Evolutionary conservation across 2,888 invertebrate genomes (phyloP).

Genomic region (Eilema depressum): DNA sequence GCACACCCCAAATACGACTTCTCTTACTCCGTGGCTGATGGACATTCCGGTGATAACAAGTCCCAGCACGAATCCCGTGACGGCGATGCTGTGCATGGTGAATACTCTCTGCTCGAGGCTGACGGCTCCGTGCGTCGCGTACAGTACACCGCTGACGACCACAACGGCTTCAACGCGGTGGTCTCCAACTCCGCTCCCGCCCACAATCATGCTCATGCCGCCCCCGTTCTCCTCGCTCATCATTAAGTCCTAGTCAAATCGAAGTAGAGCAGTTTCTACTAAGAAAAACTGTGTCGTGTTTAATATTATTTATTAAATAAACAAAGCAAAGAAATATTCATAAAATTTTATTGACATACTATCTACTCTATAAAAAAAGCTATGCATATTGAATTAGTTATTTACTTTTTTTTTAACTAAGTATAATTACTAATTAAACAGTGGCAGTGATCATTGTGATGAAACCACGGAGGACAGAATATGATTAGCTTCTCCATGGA

Average conservation of each 20-base stretch:
- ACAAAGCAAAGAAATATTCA: slow-evolving; percentile 9
- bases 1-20: slow-evolving; percentile 86
- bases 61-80: slow-evolving; percentile 86
- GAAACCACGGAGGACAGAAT: too few species aligned
- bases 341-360: slow-evolving; percentile 5
- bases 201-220: slow-evolving; percentile 52
- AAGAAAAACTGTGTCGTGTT: not conserved
- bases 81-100: slow-evolving; percentile 88
- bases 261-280: slow-evolving; percentile 22
- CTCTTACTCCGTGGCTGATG: slow-evolving; percentile 86
- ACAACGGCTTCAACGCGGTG: slow-evolving; percentile 78
- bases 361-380: not conserved
- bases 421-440: too few species aligned
- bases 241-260: slow-evolving; percentile 55
- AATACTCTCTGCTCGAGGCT: slow-evolving; percentile 77
- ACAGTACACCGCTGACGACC: slow-evolving; percentile 85
- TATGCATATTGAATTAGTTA: not conserved
- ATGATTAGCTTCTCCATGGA: too few species aligned
- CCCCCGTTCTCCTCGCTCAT: slow-evolving; percentile 57
- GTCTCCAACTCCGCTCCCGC: slow-evolving; percentile 73
- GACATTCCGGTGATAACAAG: slow-evolving; percentile 88
- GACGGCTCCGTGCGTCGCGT: slow-evolving; percentile 86
- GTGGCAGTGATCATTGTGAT: too few species aligned
- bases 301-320: slow-evolving; percentile 28
- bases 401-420: too few species aligned